A percentile compares a stretch with the other conserved stretches of the same genome.
These are phyloP conservation scores for Eonycteris spelaea DNA, from an alignment of 2,113 vertebrate genomes.

Conservation along the genomic window DNA sequence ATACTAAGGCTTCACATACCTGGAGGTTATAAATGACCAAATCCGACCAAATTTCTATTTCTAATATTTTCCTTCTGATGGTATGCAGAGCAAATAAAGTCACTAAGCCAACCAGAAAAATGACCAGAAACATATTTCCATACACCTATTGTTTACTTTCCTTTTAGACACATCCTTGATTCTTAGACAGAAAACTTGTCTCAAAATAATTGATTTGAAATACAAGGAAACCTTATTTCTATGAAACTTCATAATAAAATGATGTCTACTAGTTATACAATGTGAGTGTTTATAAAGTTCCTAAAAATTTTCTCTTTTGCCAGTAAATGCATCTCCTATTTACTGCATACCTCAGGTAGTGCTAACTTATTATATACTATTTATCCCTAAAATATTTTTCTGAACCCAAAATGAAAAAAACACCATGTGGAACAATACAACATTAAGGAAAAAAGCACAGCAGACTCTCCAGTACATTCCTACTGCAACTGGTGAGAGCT, in stretches of 20 bases:
- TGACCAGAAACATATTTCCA: not conserved
- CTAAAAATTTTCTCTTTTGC: not conserved
- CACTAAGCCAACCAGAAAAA: not conserved
- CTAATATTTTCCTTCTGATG: not conserved
- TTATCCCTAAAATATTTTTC: not conserved
- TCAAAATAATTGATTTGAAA: slow-evolving; percentile 7
- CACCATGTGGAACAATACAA: not conserved
- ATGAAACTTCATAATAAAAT: not conserved
- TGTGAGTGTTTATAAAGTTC: not conserved
- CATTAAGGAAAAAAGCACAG: not conserved
- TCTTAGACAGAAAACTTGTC: not conserved
- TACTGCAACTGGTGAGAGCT: not conserved
- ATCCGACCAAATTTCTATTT: not conserved
- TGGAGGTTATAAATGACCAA: not conserved
- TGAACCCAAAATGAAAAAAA: not conserved
- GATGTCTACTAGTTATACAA: not conserved
- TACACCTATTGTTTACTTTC: not conserved
- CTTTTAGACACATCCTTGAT: not conserved
- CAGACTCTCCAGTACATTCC: accelerated
- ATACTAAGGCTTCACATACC: not conserved
- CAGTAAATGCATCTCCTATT: not conserved
- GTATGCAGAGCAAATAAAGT: not conserved
- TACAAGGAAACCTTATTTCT: not conserved
- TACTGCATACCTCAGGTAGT: not conserved
- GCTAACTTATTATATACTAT: not conserved